Conservation (phyloP, 2,797 vertebrate genomes). For the Chanos chanos region DNA sequence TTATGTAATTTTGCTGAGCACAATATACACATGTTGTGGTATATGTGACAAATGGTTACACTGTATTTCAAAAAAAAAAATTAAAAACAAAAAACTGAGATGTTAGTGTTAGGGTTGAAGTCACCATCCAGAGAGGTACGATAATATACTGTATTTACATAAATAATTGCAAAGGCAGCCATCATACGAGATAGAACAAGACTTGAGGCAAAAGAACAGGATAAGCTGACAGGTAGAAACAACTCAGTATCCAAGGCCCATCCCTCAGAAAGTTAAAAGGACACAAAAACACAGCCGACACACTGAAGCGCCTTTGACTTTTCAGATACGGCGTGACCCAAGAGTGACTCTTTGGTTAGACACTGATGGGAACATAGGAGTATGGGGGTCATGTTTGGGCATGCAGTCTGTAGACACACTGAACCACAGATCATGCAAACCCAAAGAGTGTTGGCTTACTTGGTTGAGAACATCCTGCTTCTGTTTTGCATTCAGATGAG, state of each 20-base stretch:
- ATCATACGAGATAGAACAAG: too few species aligned
- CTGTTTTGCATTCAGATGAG: slow-evolving; percentile 63
- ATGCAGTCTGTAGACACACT: slow-evolving; percentile 68
- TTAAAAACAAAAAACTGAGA: too few species aligned
- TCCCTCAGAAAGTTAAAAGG: slow-evolving; percentile 25
- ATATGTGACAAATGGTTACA: too few species aligned
- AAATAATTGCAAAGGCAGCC: too few species aligned
- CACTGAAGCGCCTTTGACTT: slow-evolving; percentile 42
- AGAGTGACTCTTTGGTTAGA: slow-evolving; percentile 35
- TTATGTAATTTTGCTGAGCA: too few species aligned
- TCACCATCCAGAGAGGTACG: slow-evolving; percentile 16
- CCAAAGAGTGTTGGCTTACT: slow-evolving; percentile 70
- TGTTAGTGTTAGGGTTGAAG: too few species aligned
- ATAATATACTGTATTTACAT: neutral
- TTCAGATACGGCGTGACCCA: slow-evolving; percentile 36
- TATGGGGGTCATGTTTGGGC: slow-evolving; percentile 43
- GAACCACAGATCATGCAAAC: slow-evolving; percentile 71
- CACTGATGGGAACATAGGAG: slow-evolving; percentile 27
- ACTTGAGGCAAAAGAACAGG: slow-evolving; percentile 3
- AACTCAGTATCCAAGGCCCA: too few species aligned
- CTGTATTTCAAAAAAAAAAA: too few species aligned
- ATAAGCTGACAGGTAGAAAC: slow-evolving; percentile 3
- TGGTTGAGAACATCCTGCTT: slow-evolving; percentile 84
- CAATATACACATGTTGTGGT: too few species aligned
- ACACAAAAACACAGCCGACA: slow-evolving; percentile 36